These are phyloP conservation scores for Cricetomys ansorgei DNA, from an alignment of 2,113 vertebrate genomes.

Conservation along the genomic window DNA sequence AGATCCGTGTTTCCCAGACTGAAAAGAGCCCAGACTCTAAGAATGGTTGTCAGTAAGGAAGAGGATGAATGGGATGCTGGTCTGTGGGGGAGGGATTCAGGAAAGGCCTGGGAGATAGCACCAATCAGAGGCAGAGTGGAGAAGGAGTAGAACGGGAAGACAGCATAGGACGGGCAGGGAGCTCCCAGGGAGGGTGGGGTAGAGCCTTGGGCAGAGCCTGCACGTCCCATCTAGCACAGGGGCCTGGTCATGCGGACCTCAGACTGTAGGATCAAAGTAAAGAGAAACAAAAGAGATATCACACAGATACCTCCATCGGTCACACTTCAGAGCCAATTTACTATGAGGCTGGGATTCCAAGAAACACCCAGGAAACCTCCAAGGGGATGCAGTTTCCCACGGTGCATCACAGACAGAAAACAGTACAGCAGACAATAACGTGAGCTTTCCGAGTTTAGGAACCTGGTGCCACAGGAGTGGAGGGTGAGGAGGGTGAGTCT, in stretches of 20 bases:
- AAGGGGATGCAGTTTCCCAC: neutral
- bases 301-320: no score
- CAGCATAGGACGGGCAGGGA: no score
- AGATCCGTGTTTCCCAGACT: neutral
- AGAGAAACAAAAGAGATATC: neutral
- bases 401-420: no score
- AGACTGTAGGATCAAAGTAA: neutral
- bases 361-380: neutral
- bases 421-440: neutral
- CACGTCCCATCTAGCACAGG: neutral
- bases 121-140: neutral
- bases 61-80: no score
- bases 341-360: neutral
- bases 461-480: fast-evolving
- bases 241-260: neutral
- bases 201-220: neutral
- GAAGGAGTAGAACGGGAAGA: neutral
- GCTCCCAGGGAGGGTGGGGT: neutral
- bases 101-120: neutral
- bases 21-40: neutral
- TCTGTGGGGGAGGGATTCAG: neutral
- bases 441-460: neutral
- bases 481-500: no score
- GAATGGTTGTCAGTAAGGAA: no score
- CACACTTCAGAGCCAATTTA: neutral